Percentiles rank a stretch among this genome's conserved stretches.
Evolutionary conservation across 2,113 vertebrate species (phyloP).

Genomic region (Menura novaehollandiae): DNA sequence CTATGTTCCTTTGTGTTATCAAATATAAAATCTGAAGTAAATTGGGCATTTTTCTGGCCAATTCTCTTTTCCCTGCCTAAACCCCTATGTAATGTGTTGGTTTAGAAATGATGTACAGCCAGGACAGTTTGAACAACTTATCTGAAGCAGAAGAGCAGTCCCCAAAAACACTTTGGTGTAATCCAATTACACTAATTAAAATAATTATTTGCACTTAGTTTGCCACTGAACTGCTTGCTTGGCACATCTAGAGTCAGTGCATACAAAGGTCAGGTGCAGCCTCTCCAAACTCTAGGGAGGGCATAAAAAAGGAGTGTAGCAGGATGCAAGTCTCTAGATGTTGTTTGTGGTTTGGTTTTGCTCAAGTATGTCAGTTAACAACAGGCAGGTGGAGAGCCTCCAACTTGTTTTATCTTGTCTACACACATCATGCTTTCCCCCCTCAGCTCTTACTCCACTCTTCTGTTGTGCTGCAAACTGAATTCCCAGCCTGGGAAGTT

Average conservation of each 20-base stretch:
- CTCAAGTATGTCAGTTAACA: background rate
- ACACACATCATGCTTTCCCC: background rate
- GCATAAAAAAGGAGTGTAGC: background rate
- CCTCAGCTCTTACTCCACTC: background rate
- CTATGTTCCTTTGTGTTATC: background rate
- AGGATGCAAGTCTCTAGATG: background rate
- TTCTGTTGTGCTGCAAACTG: background rate
- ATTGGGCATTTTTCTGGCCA: background rate
- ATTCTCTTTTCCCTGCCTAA: background rate
- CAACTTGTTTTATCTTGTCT: background rate
- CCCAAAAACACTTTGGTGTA: background rate
- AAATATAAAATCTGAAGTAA: background rate
- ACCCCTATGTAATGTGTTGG: background rate
- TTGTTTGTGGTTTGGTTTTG: background rate
- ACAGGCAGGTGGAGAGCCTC: background rate
- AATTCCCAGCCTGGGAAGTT: background rate
- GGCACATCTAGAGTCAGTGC: background rate
- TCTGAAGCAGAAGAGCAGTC: conserved; percentile 6
- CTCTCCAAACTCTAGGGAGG: background rate
- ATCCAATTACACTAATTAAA: conserved; percentile 49
- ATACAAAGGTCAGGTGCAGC: conserved; percentile 20
- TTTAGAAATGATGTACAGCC: background rate
- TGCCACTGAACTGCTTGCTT: conserved; percentile 40
- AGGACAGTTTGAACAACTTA: background rate
- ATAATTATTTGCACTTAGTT: conserved; percentile 49